Base-by-base conservation (phyloP, 2,888 invertebrate species). In the Cerastoderma edule region DNA sequence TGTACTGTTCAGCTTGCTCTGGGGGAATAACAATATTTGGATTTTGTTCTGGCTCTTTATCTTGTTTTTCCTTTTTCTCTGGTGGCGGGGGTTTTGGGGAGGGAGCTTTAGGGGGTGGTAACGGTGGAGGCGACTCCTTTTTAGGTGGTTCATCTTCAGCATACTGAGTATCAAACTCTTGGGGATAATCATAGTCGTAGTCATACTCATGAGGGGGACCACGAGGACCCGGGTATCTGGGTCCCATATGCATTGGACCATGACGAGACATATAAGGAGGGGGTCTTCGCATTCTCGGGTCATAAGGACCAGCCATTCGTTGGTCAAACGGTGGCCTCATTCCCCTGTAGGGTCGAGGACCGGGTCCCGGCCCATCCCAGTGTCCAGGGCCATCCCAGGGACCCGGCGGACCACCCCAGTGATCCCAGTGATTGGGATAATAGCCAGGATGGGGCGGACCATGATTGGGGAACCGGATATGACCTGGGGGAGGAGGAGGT, bases 1-100 rank as follows among this genome's bases (percentile, higher is more conserved):
- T 87, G 73, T 91, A 92, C 77, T 88, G 89, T 65, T 91, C 91
- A 39, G 84, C 89, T 73, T 91, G 91, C 72, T 92, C 92, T 16
- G 92, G 90, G 22, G 91, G 91, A 67, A 91, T 90, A 33, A 85
- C 85, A 78, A 86, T 84, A 27, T 80, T 83, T 8, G 85, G 86
- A 68, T 85, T 85, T 72, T 86, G 85, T 28, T 86, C 85, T 24
- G 80, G 82, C 69, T 87, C 83, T 63, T 84, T 80, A 32, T 82
- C 75, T 19, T 80, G 81, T 44, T 86, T 87, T 65, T 88, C 86
- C 57, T 87, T 86, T 73, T 85, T 86, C 19, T 87, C 87, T 24
- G 89, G 88, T 30, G 89, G 88, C 39, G 87, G 89, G n/a, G 89
- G 90, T 63, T 85, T 87, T 6, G 89, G 89, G n/a, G 89, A 86